A percentile compares a stretch with the other conserved stretches of the same genome.
Conservation (phyloP, 2,888 invertebrate genomes). For the Drosophila paracracens region DNA sequence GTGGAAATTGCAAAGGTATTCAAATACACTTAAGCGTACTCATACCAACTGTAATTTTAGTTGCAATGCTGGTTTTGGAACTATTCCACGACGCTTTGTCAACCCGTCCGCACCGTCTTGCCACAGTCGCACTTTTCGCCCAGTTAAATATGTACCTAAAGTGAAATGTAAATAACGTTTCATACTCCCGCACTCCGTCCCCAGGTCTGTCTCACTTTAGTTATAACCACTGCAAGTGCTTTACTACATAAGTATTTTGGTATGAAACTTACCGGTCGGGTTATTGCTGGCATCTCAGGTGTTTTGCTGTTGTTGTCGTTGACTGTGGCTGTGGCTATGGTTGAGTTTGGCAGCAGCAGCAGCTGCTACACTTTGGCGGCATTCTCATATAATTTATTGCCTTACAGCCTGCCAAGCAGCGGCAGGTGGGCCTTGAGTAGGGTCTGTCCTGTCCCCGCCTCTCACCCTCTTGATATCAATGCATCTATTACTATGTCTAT, state of each 20-base stretch:
- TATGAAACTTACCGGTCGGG: conserved; percentile 58
- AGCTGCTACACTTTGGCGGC: conserved; percentile 81
- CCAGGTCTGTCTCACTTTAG: conserved; percentile 5
- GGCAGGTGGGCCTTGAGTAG: conserved; percentile 57
- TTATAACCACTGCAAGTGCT: conserved; percentile 44
- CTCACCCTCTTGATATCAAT: conserved; percentile 10
- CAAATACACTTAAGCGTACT: not conserved
- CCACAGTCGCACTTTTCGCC: conserved; percentile 2
- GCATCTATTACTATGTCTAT: conserved; percentile 23
- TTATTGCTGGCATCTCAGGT: conserved; percentile 57
- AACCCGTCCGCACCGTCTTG: conserved; percentile 1
- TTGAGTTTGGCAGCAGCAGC: conserved; percentile 63
- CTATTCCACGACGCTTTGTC: not conserved
- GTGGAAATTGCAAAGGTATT: not conserved
- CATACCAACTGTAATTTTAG: not conserved
- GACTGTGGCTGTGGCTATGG: conserved; percentile 26
- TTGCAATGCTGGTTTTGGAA: conserved; percentile 1
- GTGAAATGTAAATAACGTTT: conserved; percentile 65
- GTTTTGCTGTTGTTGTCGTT: conserved; percentile 29
- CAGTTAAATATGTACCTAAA: conserved; percentile 55
- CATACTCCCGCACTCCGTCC: not conserved
- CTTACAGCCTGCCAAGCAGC: conserved; percentile 50
- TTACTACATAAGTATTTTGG: conserved; percentile 57
- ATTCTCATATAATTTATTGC: conserved; percentile 81
- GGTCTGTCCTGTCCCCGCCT: conserved; percentile 29